These are phyloP conservation scores for Trichechus manatus DNA, from an alignment of 2,113 vertebrate species.

Conservation along the genomic window DNA sequence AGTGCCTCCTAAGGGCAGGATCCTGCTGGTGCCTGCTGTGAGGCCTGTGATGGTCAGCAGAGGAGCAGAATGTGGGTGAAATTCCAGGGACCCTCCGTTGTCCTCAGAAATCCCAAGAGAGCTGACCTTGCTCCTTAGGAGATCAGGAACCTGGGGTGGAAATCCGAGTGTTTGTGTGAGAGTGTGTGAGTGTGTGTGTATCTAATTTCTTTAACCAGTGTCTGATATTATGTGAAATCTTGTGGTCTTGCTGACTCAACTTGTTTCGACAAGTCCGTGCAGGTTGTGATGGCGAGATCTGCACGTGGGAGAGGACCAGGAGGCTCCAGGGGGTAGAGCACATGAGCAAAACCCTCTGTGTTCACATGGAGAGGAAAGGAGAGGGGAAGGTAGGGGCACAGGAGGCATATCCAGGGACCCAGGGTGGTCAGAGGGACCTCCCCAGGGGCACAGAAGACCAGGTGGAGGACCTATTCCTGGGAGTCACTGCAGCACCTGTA, in stretches of 20 bases:
- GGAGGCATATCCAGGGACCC: background rate
- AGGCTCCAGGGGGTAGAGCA: background rate
- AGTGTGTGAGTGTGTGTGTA: fast-evolving
- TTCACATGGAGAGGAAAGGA: background rate
- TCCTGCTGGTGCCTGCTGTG: background rate
- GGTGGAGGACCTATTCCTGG: background rate
- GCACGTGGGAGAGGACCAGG: fast-evolving
- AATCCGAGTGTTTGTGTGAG: background rate
- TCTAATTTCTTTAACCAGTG: background rate
- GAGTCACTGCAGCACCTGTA: too few relatives aligned
- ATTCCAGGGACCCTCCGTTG: background rate
- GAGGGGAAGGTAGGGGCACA: too few relatives aligned
- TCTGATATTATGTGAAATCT: background rate
- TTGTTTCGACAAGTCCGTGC: background rate
- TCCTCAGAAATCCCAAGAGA: background rate
- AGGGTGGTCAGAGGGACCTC: background rate
- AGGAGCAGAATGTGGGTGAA: background rate
- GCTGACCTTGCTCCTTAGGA: background rate
- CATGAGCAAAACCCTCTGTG: fast-evolving
- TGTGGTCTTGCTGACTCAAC: background rate
- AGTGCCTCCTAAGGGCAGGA: too few relatives aligned
- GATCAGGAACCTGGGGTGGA: background rate
- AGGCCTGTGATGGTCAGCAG: background rate
- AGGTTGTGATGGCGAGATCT: background rate
- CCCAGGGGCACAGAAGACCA: background rate